Percentiles rank a stretch among this genome's conserved stretches.
These are phyloP conservation scores for Lithobates sylvaticus DNA, from an alignment of 2,797 vertebrate genomes.

Conservation along the genomic window DNA sequence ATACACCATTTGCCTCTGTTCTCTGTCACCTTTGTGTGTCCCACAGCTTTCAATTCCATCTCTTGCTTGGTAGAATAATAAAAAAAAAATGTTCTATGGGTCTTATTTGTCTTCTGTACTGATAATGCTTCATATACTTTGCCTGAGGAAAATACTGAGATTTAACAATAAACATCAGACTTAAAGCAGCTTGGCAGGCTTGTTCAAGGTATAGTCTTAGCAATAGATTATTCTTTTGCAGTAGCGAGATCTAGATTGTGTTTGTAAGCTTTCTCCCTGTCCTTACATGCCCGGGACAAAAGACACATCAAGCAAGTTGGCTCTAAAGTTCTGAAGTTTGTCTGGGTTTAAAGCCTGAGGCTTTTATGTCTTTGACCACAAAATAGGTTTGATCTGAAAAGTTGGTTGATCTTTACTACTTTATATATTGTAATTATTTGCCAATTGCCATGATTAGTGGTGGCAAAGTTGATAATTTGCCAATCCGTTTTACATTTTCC, in stretches of 20 bases:
- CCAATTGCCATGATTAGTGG: background rate
- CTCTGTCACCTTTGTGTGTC: conserved; percentile 5
- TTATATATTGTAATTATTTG: background rate
- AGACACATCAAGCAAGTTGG: background rate
- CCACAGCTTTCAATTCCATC: conserved; percentile 15
- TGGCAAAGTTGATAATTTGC: background rate
- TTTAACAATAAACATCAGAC: conserved; percentile 24
- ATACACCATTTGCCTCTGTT: background rate
- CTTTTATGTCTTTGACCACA: background rate
- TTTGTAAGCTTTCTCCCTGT: conserved; percentile 13
- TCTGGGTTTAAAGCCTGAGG: background rate
- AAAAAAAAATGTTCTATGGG: background rate
- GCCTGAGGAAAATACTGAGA: background rate
- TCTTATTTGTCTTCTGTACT: conserved; percentile 11
- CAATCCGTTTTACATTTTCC: background rate
- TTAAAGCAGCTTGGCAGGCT: conserved; percentile 16
- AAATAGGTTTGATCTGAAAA: background rate
- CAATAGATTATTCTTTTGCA: conserved; percentile 3
- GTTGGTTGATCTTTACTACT: background rate
- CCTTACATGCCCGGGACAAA: conserved; percentile 17
- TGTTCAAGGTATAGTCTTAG: background rate
- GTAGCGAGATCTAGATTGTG: background rate
- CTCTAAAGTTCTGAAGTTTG: background rate
- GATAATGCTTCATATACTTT: conserved; percentile 16
- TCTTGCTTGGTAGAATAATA: background rate